Evolutionary conservation across 2,888 invertebrate genomes (phyloP).

Genomic region (Aspidapion aeneum): DNA sequence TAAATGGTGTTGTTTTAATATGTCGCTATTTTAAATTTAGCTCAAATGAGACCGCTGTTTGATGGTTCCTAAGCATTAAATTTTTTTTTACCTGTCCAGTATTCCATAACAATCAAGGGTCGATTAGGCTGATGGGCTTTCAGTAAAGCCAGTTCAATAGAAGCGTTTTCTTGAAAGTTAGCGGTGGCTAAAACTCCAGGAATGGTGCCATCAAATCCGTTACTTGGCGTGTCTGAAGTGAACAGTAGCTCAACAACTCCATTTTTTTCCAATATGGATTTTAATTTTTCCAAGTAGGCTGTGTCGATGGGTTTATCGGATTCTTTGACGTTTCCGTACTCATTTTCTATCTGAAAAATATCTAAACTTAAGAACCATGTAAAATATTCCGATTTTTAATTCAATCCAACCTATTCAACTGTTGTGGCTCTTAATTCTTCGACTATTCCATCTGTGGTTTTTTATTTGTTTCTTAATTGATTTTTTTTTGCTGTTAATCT

Average conservation of each 20-base stretch:
- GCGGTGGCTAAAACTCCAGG: constrained; percentile 49
- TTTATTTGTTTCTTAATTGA: no score
- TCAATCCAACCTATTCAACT: no score
- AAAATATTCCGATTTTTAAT: no score
- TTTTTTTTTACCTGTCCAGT: constrained; percentile 49
- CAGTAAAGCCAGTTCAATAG: constrained; percentile 46
- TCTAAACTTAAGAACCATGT: no score
- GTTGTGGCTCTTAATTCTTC: no score
- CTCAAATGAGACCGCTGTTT: no score
- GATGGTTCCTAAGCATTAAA: no score
- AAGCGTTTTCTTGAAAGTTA: constrained; percentile 50
- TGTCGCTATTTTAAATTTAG: no score
- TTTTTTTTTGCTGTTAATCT: no score
- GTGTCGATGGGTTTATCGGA: constrained; percentile 36
- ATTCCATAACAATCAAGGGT: constrained; percentile 58
- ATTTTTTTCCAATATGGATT: constrained; percentile 40
- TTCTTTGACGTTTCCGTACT: constrained; percentile 69
- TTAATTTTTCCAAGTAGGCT: constrained; percentile 48
- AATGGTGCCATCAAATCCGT: constrained; percentile 32
- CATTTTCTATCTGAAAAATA: constrained; percentile 65
- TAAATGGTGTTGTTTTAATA: no score
- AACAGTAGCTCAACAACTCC: constrained; percentile 50
- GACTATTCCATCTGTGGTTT: no score
- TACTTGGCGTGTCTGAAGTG: constrained; percentile 49
- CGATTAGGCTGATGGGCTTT: constrained; percentile 49